Conservation (phyloP, 2,797 vertebrate genomes). For the Lutjanus argentimaculatus region DNA sequence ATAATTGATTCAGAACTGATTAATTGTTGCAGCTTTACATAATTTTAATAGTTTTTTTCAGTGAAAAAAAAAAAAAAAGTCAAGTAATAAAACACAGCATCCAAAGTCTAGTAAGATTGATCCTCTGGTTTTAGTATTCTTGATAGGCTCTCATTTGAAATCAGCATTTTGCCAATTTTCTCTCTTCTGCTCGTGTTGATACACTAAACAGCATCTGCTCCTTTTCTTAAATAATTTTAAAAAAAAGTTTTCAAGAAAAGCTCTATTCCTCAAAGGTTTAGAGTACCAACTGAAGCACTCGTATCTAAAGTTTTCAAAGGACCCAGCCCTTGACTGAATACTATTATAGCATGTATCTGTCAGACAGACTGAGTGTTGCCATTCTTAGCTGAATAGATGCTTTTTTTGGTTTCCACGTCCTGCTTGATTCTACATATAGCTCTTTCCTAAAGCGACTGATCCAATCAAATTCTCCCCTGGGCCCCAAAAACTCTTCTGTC, state of each 20-base stretch:
- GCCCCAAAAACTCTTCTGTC: background rate
- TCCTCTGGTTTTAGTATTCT: background rate
- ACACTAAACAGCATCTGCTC: background rate
- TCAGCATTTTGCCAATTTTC: background rate
- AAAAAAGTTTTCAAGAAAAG: background rate
- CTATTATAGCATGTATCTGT: background rate
- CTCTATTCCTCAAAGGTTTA: background rate
- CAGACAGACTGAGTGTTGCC: background rate
- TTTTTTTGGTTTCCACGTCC: slow-evolving; percentile 1
- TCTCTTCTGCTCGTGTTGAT: background rate
- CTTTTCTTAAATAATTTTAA: background rate
- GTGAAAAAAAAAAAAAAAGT: background rate
- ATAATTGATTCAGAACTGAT: too few species aligned
- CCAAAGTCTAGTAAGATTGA: background rate
- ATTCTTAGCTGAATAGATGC: background rate
- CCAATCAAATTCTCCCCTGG: slow-evolving; percentile 16
- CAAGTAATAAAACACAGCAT: background rate
- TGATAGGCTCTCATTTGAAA: background rate
- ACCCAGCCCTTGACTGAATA: background rate
- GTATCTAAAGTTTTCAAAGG: background rate
- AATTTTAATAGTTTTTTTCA: too few species aligned
- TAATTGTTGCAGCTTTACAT: too few species aligned
- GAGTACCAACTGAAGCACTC: background rate
- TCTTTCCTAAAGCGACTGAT: slow-evolving; percentile 25
- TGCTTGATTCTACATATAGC: slow-evolving; percentile 21